Base-by-base conservation (phyloP, 2,888 invertebrate genomes). In the Coelogynopora nodosa region DNA sequence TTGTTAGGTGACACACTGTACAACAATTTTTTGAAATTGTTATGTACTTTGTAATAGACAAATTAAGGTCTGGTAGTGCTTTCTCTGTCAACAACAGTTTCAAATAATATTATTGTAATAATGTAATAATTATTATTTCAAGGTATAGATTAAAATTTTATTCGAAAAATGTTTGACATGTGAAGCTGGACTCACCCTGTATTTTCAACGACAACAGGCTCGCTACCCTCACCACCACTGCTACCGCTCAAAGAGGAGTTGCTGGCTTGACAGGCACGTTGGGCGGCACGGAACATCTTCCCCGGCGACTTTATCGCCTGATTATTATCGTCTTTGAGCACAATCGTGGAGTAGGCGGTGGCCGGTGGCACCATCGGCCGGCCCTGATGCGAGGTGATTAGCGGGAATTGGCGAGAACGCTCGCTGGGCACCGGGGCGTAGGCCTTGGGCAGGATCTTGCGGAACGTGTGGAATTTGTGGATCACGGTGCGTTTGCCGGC, bases 401-500 rank as follows among this genome's bases (percentile, higher is more conserved):
- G 74, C 2, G 74, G 74, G 23, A 74, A 74, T 26, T 74, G 74
- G 5, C 74, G 74, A 5, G 74, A 74, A 5, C 74, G 5, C 74
- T 74, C 74, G 5, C 18, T n/a, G 2, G 74, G 74, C 2, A 74
- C 74, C 2, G 74, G 74, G 23, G 74, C 74, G 74, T 74, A 74
- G 5, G 74, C 5, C 23, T 23, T 74, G 74, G 74, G 74, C 23
- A 74, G 74, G 74, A 74, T 74, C 23, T 74, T 74, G 2, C 74
- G 74, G 23, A 74, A 74, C 18, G 74, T 74, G 74, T 74, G 74
- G 23, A 74, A 74, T 26, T 74, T 74, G 74, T 74, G 74, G 74
- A 74, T 74, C 2, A 74, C 74, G 27, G 74, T 74, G 18, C 74
- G 74, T 26, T 74, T 74, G 74, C 23, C 74, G 5, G 23, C 74